These are phyloP conservation scores for Junco hyemalis DNA, from an alignment of 2,113 vertebrate genomes.

Conservation along the genomic window DNA sequence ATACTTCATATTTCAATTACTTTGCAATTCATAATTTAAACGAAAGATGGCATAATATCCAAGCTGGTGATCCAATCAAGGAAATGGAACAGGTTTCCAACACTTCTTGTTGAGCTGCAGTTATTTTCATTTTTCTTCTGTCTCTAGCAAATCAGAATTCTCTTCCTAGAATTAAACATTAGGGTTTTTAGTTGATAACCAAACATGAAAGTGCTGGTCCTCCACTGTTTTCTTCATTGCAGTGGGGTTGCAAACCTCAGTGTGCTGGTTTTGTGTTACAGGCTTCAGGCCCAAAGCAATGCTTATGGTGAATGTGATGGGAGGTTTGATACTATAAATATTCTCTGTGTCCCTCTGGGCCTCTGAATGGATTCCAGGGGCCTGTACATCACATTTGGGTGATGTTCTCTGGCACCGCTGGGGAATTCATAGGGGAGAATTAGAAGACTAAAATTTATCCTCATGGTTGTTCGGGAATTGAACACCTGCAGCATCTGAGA, in stretches of 20 bases:
- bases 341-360: neutral
- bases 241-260: neutral
- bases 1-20: neutral
- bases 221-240: neutral
- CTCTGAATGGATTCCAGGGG: neutral
- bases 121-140: neutral
- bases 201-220: neutral
- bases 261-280: neutral
- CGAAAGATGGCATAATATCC: constrained; percentile 66
- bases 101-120: neutral
- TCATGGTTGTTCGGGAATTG: accelerated
- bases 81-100: neutral
- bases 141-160: neutral
- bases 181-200: neutral
- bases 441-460: neutral
- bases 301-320: neutral
- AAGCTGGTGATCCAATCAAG: constrained; percentile 11
- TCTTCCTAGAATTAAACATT: neutral
- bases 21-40: constrained; percentile 66
- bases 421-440: neutral
- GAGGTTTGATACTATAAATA: accelerated
- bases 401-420: neutral
- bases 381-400: neutral
- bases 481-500: neutral
- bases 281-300: neutral